phyloP scores from a whole-genome alignment of 1,140 invertebrate genomes.

The Bemisia tabaci region DNA sequence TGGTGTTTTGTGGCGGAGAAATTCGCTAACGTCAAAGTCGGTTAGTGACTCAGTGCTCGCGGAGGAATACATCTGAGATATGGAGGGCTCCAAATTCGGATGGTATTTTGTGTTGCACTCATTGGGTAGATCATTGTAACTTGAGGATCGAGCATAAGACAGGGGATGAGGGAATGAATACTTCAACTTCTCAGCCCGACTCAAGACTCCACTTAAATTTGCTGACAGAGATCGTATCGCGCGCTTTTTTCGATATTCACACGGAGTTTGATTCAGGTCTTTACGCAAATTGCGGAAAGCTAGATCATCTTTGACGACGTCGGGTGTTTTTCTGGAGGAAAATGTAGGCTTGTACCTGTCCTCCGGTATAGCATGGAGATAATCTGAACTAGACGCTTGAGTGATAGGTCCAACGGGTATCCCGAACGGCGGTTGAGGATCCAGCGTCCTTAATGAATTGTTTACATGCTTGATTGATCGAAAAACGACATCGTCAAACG shows the following conservation, averaged over 20 bases:
- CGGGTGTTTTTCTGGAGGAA: conserved; percentile 52
- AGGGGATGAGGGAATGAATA: conserved; percentile 4
- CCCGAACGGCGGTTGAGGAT: conserved; percentile 77
- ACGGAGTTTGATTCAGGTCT: conserved; percentile 32
- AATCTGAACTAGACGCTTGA: conserved; percentile 59
- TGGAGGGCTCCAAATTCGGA: neutral
- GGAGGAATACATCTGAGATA: neutral
- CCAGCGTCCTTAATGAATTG: conserved; percentile 48
- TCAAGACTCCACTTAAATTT: conserved; percentile 57
- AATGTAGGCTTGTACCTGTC: conserved; percentile 42
- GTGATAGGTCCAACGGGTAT: conserved; percentile 70
- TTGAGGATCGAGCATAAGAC: conserved; percentile 1
- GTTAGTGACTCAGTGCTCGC: neutral
- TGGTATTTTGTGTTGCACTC: neutral
- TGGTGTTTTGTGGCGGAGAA: neutral
- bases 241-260: conserved; percentile 44
- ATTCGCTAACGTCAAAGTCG: neutral
- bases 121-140: conserved; percentile 10
- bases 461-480: conserved; percentile 63
- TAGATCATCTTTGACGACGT: conserved; percentile 72
- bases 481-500: conserved; percentile 69
- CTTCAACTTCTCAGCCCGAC: conserved; percentile 15
- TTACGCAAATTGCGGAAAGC: conserved; percentile 71
- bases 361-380: conserved; percentile 57
- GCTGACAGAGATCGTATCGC: conserved; percentile 65